Conservation (phyloP, 2,113 vertebrate genomes). For the Hippoglossus stenolepis region DNA sequence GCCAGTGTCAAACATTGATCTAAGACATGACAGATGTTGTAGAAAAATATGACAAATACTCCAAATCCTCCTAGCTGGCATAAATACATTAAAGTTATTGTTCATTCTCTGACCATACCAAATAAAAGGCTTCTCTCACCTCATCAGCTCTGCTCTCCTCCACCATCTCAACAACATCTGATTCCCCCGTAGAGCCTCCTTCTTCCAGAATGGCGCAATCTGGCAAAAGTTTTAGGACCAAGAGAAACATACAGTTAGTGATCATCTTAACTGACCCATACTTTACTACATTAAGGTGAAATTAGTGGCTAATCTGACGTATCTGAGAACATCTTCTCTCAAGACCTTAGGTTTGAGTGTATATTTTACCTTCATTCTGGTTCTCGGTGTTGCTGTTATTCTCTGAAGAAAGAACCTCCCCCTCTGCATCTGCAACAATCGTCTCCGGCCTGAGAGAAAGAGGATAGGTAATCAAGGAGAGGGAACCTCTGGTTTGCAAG, state of each 20-base stretch:
- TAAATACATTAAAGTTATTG: too few species aligned
- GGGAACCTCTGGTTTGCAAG: too few species aligned
- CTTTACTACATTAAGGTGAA: neutral
- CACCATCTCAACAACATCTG: constrained; percentile 46
- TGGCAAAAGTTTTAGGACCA: constrained; percentile 13
- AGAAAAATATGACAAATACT: too few species aligned
- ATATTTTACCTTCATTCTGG: constrained; percentile 65
- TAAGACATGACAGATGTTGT: neutral
- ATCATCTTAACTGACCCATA: neutral
- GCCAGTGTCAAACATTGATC: constrained; percentile 1
- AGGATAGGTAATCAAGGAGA: neutral
- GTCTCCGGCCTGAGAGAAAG: constrained; percentile 61
- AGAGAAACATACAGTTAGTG: neutral
- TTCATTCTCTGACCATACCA: neutral
- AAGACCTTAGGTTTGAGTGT: too few species aligned
- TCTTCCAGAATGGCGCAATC: constrained; percentile 54
- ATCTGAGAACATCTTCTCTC: neutral
- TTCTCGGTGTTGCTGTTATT: constrained; percentile 43
- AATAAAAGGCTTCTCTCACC: constrained; percentile 47
- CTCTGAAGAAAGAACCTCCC: constrained; percentile 33
- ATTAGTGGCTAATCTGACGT: neutral
- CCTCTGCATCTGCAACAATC: constrained; percentile 15
- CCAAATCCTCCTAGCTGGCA: too few species aligned
- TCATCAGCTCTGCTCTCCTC: constrained; percentile 65
- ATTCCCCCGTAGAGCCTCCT: constrained; percentile 24